Percentiles rank a stretch among this genome's conserved stretches.
These are phyloP conservation scores for Trissolcus basalis DNA, from an alignment of 1,140 invertebrate genomes.

Conservation along the genomic window DNA sequence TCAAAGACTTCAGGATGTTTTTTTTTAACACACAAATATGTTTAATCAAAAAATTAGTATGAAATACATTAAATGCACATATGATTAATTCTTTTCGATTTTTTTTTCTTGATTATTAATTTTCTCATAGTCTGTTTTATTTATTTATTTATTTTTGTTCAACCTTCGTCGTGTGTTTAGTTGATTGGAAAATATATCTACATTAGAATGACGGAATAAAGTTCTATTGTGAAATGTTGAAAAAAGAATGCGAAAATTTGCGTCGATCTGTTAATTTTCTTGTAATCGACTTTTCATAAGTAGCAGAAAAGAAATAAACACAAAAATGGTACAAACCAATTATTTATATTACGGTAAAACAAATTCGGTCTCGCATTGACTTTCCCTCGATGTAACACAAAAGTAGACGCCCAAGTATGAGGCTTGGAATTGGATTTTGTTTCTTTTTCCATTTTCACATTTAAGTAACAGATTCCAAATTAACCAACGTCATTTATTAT, in stretches of 20 bases:
- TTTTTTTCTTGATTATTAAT: slow-evolving; percentile 26
- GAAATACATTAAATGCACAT: slow-evolving; percentile 77
- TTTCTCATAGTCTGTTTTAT: not conserved
- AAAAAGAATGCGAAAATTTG: not conserved
- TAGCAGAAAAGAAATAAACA: too few species aligned
- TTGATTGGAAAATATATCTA: slow-evolving; percentile 64
- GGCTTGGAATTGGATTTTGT: not conserved
- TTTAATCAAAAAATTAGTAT: slow-evolving; percentile 77
- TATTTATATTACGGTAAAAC: too few species aligned
- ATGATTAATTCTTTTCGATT: slow-evolving; percentile 72
- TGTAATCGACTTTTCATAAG: too few species aligned
- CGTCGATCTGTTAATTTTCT: not conserved
- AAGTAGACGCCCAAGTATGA: too few species aligned
- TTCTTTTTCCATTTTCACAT: not conserved
- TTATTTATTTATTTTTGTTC: not conserved
- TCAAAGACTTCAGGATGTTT: not conserved
- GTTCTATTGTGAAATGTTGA: slow-evolving; percentile 54
- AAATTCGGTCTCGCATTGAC: too few species aligned
- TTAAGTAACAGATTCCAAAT: not conserved
- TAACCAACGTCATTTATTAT: not conserved
- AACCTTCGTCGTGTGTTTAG: slow-evolving; percentile 62
- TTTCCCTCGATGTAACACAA: too few species aligned
- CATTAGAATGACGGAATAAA: slow-evolving; percentile 64
- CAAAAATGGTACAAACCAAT: too few species aligned
- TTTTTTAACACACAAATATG: slow-evolving; percentile 74